These are phyloP conservation scores for Colossoma macropomum DNA, from an alignment of 2,113 vertebrate species.

Conservation along the genomic window DNA sequence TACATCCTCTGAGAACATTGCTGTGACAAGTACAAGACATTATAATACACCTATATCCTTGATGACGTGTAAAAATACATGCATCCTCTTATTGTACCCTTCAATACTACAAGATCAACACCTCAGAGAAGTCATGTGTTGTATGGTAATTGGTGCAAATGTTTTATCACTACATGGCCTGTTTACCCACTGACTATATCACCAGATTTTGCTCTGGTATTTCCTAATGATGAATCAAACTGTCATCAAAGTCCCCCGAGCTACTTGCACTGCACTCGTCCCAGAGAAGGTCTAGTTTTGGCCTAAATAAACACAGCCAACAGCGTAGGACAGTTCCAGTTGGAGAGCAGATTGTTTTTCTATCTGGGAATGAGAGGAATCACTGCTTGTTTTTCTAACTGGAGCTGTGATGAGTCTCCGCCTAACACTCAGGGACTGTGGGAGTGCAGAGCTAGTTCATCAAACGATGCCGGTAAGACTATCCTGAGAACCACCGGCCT, in stretches of 20 bases:
- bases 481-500: neutral
- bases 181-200: constrained; percentile 14
- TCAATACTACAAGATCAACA: neutral
- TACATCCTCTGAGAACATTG: neutral
- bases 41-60: neutral
- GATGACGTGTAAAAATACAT: neutral
- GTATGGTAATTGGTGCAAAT: neutral
- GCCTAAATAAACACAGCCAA: constrained; percentile 11
- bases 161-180: neutral
- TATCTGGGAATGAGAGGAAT: constrained; percentile 1
- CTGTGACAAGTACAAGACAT: neutral
- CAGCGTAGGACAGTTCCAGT: constrained; percentile 1
- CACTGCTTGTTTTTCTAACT: constrained; percentile 18
- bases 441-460: constrained; percentile 19
- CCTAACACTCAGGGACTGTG: neutral
- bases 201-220: constrained; percentile 33
- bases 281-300: neutral
- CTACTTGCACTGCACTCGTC: neutral
- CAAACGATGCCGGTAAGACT: neutral
- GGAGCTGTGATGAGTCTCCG: neutral
- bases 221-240: constrained; percentile 44
- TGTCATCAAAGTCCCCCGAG: constrained; percentile 29
- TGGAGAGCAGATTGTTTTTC: constrained; percentile 19
- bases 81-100: neutral
- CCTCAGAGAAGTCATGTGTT: neutral